Base-by-base conservation (phyloP, 2,888 invertebrate genomes). In the Ypsolopha sequella region DNA sequence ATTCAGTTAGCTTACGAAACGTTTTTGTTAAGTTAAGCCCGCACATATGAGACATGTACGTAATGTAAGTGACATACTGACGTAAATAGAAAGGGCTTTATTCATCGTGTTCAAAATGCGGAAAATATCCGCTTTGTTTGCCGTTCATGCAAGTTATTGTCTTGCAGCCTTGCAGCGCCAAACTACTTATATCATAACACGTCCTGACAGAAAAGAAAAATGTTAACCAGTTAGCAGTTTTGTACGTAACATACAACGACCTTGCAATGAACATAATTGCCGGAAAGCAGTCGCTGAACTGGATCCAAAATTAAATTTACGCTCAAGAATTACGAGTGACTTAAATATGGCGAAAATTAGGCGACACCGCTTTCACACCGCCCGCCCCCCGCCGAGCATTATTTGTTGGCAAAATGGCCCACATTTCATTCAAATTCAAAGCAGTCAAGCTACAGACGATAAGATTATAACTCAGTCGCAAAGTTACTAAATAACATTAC, bases 371-470 rank as follows among this genome's bases (percentile, higher is more conserved):
- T 36, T n/a, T 43, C 43, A 13, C 34, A 13, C 7, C 9, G 8
- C 11, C 33, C 6, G 35, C 39, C 34, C 34, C 45, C 45, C 35
- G 45, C 10, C 9, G 45, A 35, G 33, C 3, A 38, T 50, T 50
- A 50, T 50, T 43, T 43, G 36, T 24, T 11, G 10, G 36, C 50
- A 43, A 51, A 56, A 52, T 52, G 54, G 56, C 59, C 61, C 57
- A 60, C 63, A 66, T 68, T 67, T 65, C 61, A 64, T 65, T 61
- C 54, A 52, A 61, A 66, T 53, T 53, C 56, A 53, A 58, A 57
- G 58, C 57, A 60, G 55, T 53, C 54, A 55, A 61, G 57, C 58
- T 36, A 11, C 50, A 53, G 58, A 58, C 50, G 39, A 52, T 56
- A 49, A 36, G 49, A 51, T 51, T 44, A 63, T 66, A 66, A 70